Evolutionary conservation across 2,797 vertebrate genomes (phyloP), one percentile per base, ranked within the genome.

Genomic region (Sebastes iracundus): DNA sequence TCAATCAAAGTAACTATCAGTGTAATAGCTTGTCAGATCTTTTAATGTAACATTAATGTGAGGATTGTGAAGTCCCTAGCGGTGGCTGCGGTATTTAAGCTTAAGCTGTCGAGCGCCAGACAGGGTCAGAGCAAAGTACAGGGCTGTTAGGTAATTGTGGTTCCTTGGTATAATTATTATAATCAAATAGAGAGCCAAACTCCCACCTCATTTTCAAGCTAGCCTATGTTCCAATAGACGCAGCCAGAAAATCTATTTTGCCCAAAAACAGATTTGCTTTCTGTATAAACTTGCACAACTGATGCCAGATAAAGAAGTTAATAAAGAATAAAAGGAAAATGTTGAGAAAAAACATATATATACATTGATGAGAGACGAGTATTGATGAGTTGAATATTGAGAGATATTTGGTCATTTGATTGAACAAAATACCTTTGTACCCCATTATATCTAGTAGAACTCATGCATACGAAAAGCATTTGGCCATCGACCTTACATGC

Each of bases 141-240:
- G 12, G 25, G 55, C 63, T 75, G 62, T 75, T 75, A 59, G 46
- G 53, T 75, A 83, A 80, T 71, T 80, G 60, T 42, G 53, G 18
- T 68, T 79, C 27, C 14, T 82, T 80, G 23, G 25, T 76, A 35
- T 72, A 79, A 79, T 87, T 79, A 72, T 69, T 77, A 60, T 65
- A 80, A 83, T 81, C 58, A 71, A 30, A 82, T 2, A 56, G 35
- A 72, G 25, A 74, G 66, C 32, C 38, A 66, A 62, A 78, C 52
- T 78, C 23, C 70, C 38, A 87, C n/a, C 55, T n/a, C 27, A 76
- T 80, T 79, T 71, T 59, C 13, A 78, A 66, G 56, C 33, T 58
- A 58, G 38, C 23, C 32, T 66, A 11, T 72, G 13, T n/a, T 77
- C 13, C 46, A 62, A 60, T 71, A 9, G 30, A 78, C 20, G 23